Evolutionary conservation across 2,888 invertebrate genomes (phyloP).

Genomic region (Saturnia japonica): DNA sequence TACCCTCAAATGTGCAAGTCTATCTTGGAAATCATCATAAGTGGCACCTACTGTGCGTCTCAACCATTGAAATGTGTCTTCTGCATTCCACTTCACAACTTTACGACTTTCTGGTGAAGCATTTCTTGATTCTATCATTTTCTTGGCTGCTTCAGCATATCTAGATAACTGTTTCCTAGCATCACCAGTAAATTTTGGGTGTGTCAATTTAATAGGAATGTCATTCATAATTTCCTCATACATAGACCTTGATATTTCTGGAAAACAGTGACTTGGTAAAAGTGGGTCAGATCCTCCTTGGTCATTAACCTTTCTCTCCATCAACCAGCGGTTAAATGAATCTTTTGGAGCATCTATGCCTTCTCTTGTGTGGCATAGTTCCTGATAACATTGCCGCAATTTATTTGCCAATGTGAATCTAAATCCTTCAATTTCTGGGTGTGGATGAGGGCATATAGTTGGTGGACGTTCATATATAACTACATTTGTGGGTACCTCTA

Average conservation of each 20-base stretch:
- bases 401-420: constrained; percentile 92
- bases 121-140: constrained; percentile 97
- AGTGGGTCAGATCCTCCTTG: constrained; percentile 93
- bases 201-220: constrained; percentile 97
- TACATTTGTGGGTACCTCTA: constrained; percentile 95
- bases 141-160: constrained; percentile 98
- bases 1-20: constrained; percentile 92
- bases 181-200: constrained; percentile 97
- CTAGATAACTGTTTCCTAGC: constrained; percentile 95
- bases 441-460: constrained; percentile 93
- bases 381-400: constrained; percentile 94
- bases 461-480: constrained; percentile 94
- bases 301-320: constrained; percentile 96
- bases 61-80: constrained; percentile 98
- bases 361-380: constrained; percentile 95
- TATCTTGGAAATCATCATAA: constrained; percentile 95
- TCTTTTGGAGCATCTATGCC: constrained; percentile 97
- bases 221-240: constrained; percentile 99
- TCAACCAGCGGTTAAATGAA: constrained; percentile 97
- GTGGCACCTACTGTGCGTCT: constrained; percentile 95
- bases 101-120: constrained; percentile 96
- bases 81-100: constrained; percentile 99
- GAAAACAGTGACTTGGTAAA: constrained; percentile 94
- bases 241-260: constrained; percentile 96
- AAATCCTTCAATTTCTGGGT: constrained; percentile 96